Evolutionary conservation across 1,140 invertebrate genomes (phyloP).

Genomic region (Bathynomus jamesi): DNA sequence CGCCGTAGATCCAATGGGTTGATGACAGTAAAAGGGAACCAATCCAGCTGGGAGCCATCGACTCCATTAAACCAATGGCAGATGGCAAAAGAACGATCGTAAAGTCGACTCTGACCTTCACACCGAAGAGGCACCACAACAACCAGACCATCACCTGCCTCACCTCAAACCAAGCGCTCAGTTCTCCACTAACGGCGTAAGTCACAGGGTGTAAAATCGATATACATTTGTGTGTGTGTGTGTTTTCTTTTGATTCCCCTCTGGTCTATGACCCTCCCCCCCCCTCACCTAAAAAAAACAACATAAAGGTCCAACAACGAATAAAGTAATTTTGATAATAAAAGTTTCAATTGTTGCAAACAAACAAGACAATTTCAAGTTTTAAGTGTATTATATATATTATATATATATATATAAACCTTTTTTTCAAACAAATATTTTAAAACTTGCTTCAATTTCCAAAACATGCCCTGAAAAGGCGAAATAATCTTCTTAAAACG

Average conservation of each 20-base stretch:
- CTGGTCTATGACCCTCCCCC: neutral
- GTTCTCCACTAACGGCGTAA: conserved; percentile 30
- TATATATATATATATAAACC: conserved; percentile 10
- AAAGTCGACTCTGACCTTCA: conserved; percentile 41
- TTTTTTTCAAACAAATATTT: neutral
- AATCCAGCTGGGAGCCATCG: conserved; percentile 15
- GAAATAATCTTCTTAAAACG: no score
- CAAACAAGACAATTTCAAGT: no score
- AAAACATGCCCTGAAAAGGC: no score
- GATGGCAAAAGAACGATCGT: conserved; percentile 41
- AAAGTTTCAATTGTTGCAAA: no score
- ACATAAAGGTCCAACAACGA: no score
- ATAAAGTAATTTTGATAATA: no score
- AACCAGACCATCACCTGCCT: conserved; percentile 43
- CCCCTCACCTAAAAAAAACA: no score
- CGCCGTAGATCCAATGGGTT: conserved; percentile 37
- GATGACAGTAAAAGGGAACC: conserved; percentile 31
- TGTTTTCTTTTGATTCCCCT: neutral
- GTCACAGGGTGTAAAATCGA: neutral
- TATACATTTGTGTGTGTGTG: conserved; percentile 6
- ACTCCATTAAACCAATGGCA: conserved; percentile 31
- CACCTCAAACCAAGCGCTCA: conserved; percentile 40
- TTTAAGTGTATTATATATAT: no score
- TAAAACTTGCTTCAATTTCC: no score
- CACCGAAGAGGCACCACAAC: conserved; percentile 40